Percentiles rank a stretch among this genome's conserved stretches.
These are phyloP conservation scores for Panthera uncia DNA, from an alignment of 2,113 vertebrate species.

Conservation along the genomic window DNA sequence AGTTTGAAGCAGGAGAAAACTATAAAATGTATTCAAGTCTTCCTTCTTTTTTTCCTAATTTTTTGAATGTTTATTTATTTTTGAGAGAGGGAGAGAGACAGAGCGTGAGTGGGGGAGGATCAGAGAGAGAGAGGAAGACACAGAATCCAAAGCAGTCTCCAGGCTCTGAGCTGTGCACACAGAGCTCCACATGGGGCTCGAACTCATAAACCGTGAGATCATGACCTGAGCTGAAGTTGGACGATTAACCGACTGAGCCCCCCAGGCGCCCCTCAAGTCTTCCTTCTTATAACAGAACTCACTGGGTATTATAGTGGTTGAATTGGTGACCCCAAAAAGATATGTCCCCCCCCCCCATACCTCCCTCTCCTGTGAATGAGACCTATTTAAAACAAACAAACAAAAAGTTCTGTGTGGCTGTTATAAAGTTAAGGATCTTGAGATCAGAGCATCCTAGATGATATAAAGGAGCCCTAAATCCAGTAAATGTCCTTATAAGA, in stretches of 20 bases:
- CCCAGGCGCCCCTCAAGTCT: background rate
- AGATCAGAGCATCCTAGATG: background rate
- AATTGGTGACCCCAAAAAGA: background rate
- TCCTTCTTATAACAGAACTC: background rate
- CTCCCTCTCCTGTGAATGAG: background rate
- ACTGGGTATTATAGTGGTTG: background rate
- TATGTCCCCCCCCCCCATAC: background rate
- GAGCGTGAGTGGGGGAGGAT: no score
- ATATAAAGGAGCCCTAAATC: background rate
- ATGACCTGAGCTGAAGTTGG: no score
- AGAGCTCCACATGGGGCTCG: no score
- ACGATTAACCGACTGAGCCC: no score
- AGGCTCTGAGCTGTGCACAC: no score
- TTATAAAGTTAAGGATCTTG: background rate
- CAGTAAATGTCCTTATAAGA: background rate
- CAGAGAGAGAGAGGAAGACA: no score
- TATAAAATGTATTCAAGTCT: background rate
- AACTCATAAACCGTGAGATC: no score
- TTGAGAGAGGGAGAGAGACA: no score
- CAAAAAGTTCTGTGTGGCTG: background rate
- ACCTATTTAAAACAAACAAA: background rate
- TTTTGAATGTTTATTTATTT: no score
- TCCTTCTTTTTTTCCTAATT: background rate
- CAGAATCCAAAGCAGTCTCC: no score
- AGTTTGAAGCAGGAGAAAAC: background rate